Conservation (phyloP, 2,888 invertebrate species). For the Arctia plantaginis region DNA sequence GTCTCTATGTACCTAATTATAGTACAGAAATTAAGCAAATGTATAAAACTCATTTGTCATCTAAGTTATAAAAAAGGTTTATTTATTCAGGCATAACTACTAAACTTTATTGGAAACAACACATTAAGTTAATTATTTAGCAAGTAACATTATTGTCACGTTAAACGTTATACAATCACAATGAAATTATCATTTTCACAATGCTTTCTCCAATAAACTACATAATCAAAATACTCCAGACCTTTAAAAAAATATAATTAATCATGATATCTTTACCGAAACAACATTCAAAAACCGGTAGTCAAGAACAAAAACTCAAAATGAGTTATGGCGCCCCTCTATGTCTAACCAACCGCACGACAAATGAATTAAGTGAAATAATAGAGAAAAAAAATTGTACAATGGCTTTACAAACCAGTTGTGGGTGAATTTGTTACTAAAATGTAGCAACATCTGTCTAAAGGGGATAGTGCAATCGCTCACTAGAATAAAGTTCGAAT, state of each 20-base stretch:
- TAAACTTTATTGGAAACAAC: neutral
- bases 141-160: neutral
- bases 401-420: constrained; percentile 78
- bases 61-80: neutral
- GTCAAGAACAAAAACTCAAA: constrained; percentile 73
- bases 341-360: constrained; percentile 83
- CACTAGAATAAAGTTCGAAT: constrained; percentile 31
- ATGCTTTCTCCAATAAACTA: neutral
- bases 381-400: constrained; percentile 78
- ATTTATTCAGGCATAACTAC: neutral
- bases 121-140: neutral
- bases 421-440: constrained; percentile 85
- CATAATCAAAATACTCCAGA: constrained; percentile 26
- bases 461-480: constrained; percentile 64
- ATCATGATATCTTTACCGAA: constrained; percentile 60
- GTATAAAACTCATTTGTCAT: too few species aligned
- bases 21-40: too few species aligned
- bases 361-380: constrained; percentile 85
- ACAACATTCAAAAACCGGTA: constrained; percentile 69
- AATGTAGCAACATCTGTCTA: constrained; percentile 86
- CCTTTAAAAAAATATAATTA: constrained; percentile 50
- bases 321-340: constrained; percentile 77
- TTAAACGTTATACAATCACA: neutral
- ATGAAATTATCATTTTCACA: constrained; percentile 10
- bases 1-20: too few species aligned